A percentile compares a stretch with the other conserved stretches of the same genome.
Evolutionary conservation across 2,888 invertebrate species (phyloP).

Genomic region (Hylaea fasciaria): DNA sequence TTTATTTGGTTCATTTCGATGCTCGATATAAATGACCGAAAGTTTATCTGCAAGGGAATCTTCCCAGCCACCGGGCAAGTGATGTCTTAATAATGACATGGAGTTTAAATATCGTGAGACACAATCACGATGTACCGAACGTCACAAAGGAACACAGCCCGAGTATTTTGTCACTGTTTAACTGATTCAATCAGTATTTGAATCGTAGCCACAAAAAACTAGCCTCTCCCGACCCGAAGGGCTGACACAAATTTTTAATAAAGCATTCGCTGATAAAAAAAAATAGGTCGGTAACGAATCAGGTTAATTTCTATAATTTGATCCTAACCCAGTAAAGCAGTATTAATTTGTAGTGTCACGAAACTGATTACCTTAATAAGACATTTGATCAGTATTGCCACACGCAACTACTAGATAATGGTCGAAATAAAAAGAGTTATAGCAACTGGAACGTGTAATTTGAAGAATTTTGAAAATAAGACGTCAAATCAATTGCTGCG

Average conservation of each 20-base stretch:
- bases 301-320: slow-evolving; percentile 70
- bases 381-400: slow-evolving; percentile 53
- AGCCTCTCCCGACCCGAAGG: slow-evolving; percentile 54
- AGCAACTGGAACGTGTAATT: slow-evolving; percentile 69
- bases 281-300: slow-evolving; percentile 50
- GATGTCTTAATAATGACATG: slow-evolving; percentile 83
- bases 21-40: slow-evolving; percentile 71
- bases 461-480: slow-evolving; percentile 64
- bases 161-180: slow-evolving; percentile 83
- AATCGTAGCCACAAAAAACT: slow-evolving; percentile 60
- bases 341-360: slow-evolving; percentile 73
- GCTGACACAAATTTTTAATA: slow-evolving; percentile 72
- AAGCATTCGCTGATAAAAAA: slow-evolving; percentile 68
- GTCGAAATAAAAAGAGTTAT: slow-evolving; percentile 43
- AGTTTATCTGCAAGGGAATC: slow-evolving; percentile 72
- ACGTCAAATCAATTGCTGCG: slow-evolving; percentile 74
- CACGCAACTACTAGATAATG: slow-evolving; percentile 64
- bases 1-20: slow-evolving; percentile 60
- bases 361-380: slow-evolving; percentile 59
- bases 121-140: slow-evolving; percentile 70
- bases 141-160: slow-evolving; percentile 75
- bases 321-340: slow-evolving; percentile 54
- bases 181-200: slow-evolving; percentile 78
- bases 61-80: slow-evolving; percentile 80
- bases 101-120: slow-evolving; percentile 78